These are phyloP conservation scores for Drosophila asahinai DNA, from an alignment of 1,140 invertebrate species.

Conservation along the genomic window DNA sequence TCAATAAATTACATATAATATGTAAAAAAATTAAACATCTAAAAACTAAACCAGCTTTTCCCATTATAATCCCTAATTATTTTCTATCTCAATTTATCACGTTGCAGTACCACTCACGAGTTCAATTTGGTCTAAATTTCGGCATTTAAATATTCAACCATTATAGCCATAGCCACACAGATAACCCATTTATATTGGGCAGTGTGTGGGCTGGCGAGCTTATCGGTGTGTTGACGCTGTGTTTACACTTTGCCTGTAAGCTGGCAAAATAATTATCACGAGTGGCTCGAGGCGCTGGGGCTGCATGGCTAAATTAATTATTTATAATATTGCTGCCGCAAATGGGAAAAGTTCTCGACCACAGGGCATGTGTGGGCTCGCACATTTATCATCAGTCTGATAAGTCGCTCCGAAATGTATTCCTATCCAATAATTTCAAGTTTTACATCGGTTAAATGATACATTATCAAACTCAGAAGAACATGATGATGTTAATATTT, in stretches of 20 bases:
- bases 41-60: not conserved
- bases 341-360: constrained; percentile 31
- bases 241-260: constrained; percentile 36
- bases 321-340: constrained; percentile 44
- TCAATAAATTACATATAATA: not conserved
- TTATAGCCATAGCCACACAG: not conserved
- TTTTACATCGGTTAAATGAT: not conserved
- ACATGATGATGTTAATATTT: constrained; percentile 42
- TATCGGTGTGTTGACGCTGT: constrained; percentile 17
- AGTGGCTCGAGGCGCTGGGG: constrained; percentile 13
- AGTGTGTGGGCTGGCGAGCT: constrained; percentile 5
- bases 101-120: not conserved
- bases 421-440: not conserved
- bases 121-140: constrained; percentile 4
- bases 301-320: constrained; percentile 54
- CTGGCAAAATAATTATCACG: constrained; percentile 45
- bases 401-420: not conserved
- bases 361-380: constrained; percentile 17
- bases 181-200: constrained; percentile 22
- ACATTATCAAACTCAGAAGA: not conserved
- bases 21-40: not conserved
- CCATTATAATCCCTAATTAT: not conserved
- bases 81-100: not conserved
- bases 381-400: constrained; percentile 12
- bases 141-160: constrained; percentile 18